These are phyloP conservation scores for Australoheros facetus DNA, from an alignment of 2,797 vertebrate species.

Conservation along the genomic window DNA sequence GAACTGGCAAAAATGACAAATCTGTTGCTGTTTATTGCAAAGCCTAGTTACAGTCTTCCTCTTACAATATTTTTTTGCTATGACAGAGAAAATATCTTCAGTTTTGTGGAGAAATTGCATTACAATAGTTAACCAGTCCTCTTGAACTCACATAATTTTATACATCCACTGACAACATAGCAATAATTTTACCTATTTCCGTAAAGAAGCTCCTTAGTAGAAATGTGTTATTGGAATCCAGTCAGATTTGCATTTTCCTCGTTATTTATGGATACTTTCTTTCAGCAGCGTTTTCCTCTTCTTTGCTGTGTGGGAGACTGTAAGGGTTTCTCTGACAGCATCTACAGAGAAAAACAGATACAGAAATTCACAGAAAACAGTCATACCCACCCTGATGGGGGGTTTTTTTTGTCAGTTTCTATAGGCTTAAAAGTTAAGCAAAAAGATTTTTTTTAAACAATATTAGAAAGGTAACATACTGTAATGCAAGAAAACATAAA, in stretches of 20 bases:
- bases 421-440: background rate
- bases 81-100: background rate
- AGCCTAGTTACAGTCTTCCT: background rate
- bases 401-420: background rate
- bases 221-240: background rate
- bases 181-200: background rate
- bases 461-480: background rate
- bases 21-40: background rate
- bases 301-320: background rate
- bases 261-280: background rate
- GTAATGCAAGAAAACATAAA: background rate
- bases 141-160: background rate
- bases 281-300: slow-evolving; percentile 26
- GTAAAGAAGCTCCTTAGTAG: background rate
- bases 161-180: background rate
- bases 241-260: background rate
- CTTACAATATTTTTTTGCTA: background rate
- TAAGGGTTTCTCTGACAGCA: slow-evolving; percentile 55
- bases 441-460: rapidly evolving
- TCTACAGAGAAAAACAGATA: slow-evolving; percentile 24
- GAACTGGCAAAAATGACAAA: too few relatives aligned
- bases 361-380: background rate
- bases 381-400: background rate
- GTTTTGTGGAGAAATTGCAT: background rate
- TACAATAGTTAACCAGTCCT: background rate